A percentile compares a stretch with the other conserved stretches of the same genome.
phyloP scores from a whole-genome alignment of 2,113 vertebrate species.

The Morone chrysops region DNA sequence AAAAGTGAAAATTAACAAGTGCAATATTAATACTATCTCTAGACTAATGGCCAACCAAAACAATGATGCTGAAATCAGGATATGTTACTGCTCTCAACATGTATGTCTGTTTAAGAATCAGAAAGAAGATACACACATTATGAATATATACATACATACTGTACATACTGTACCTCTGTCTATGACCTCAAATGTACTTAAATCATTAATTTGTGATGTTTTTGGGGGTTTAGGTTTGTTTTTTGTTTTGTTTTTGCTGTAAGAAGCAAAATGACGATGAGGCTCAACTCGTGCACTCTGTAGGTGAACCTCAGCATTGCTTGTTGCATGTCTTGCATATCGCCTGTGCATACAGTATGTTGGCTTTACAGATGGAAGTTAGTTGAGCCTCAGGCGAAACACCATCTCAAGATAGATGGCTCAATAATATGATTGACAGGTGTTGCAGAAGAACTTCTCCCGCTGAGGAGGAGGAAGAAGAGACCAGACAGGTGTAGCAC shows the following conservation, averaged over 20 bases:
- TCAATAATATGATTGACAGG: conserved; percentile 58
- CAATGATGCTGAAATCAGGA: background rate
- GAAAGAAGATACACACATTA: background rate
- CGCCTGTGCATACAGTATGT: conserved; percentile 6
- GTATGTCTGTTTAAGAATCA: background rate
- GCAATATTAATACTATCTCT: conserved; percentile 23
- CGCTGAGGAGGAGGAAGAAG: conserved; percentile 20
- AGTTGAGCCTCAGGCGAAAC: conserved; percentile 35
- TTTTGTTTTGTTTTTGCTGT: background rate
- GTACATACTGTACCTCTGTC: background rate
- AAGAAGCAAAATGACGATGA: background rate
- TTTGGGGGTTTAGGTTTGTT: background rate
- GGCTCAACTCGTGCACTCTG: background rate
- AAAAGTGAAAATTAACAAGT: conserved; percentile 10
- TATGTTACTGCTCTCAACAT: background rate
- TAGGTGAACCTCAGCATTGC: background rate
- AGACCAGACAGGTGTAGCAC: conserved; percentile 26
- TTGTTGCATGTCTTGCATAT: conserved; percentile 21
- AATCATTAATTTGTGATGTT: background rate
- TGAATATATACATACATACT: background rate
- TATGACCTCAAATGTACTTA: background rate
- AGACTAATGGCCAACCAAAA: background rate
- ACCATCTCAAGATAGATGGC: conserved; percentile 17
- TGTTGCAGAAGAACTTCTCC: conserved; percentile 8
- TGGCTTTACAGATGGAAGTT: conserved; percentile 36